Evolutionary conservation across 2,888 invertebrate species (phyloP).

Genomic region (Diaperis boleti): DNA sequence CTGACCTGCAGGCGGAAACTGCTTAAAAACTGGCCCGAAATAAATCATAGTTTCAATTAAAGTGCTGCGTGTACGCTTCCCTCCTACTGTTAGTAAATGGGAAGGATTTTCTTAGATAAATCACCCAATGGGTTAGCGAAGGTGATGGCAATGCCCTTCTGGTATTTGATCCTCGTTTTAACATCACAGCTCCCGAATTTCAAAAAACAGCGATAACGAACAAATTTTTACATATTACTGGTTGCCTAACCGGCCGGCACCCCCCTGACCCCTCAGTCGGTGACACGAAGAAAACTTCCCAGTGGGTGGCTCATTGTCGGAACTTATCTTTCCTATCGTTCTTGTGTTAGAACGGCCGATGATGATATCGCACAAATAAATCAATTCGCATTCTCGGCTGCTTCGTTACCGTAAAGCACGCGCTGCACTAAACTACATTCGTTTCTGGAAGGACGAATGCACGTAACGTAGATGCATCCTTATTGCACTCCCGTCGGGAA

Average conservation of each 20-base stretch:
- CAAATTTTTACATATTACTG: no score
- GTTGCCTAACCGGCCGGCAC: background rate
- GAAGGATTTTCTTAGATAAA: conserved; percentile 2
- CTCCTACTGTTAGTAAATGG: conserved; percentile 6
- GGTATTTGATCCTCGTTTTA: background rate
- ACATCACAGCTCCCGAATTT: no score
- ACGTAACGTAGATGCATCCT: conserved; percentile 19
- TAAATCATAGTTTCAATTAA: conserved; percentile 35
- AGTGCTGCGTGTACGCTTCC: conserved; percentile 23
- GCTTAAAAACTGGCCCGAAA: conserved; percentile 10
- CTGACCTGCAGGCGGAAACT: background rate
- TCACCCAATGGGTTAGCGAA: conserved; percentile 32
- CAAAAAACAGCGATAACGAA: no score
- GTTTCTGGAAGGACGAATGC: conserved; percentile 9
- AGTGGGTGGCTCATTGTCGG: conserved; percentile 25
- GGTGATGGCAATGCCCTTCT: background rate
- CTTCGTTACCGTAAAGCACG: conserved; percentile 51
- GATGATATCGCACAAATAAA: conserved; percentile 50
- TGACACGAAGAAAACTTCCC: background rate
- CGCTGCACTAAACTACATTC: conserved; percentile 47
- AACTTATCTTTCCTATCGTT: conserved; percentile 5
- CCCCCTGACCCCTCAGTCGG: background rate
- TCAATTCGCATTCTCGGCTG: conserved; percentile 50
- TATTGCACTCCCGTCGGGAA: conserved; percentile 6
- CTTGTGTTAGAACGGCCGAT: conserved; percentile 29